Percentiles rank a stretch among this genome's conserved stretches.
Evolutionary conservation across 2,113 vertebrate species (phyloP).

Genomic region (Penelope pileata): DNA sequence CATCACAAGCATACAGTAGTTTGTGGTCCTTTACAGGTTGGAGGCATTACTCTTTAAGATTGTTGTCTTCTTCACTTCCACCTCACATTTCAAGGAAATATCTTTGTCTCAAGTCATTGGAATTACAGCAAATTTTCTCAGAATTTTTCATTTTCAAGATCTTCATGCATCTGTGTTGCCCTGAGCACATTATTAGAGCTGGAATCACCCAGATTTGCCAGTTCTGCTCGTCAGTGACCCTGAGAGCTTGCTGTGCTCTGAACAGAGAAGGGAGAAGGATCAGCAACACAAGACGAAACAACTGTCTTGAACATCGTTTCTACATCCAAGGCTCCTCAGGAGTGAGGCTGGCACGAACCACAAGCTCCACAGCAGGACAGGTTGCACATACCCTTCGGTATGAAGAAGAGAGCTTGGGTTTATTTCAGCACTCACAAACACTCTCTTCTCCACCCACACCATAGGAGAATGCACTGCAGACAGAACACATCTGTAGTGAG

Average conservation of each 20-base stretch:
- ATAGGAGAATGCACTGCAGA: not conserved
- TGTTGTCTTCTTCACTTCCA: not conserved
- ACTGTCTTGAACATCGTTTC: not conserved
- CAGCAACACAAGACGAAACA: not conserved
- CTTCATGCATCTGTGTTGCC: not conserved
- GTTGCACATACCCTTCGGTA: not conserved
- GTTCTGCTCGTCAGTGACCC: not conserved
- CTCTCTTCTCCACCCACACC: not conserved
- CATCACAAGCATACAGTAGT: not conserved
- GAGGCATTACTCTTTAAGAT: not conserved
- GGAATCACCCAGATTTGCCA: not conserved
- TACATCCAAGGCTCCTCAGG: not conserved
- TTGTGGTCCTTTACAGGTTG: not conserved
- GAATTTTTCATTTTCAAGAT: not conserved
- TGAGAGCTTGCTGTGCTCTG: not conserved
- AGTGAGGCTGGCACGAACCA: not conserved
- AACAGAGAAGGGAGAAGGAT: not conserved
- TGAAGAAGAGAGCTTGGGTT: not conserved
- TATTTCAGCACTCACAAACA: not conserved
- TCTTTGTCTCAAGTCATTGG: not conserved
- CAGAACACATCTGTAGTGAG: not conserved
- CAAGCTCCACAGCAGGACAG: not conserved
- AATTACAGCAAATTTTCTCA: not conserved
- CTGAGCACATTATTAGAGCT: not conserved
- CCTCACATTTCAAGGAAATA: not conserved